Percentiles rank a stretch among this genome's conserved stretches.
Conservation (phyloP, 1,140 invertebrate species). For the Tribolium madens region DNA sequence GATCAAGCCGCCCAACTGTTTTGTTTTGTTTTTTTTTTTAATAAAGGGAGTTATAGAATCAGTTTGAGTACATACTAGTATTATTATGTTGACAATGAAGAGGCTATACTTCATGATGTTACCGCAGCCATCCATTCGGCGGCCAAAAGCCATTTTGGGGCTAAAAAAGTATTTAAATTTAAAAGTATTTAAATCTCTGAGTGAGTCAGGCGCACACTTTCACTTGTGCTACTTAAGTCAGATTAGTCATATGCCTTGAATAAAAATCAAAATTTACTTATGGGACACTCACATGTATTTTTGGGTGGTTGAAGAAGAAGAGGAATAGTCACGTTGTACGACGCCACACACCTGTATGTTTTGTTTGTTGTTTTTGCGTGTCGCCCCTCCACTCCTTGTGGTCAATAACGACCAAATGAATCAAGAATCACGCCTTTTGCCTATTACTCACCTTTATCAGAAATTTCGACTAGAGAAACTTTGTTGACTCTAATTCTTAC, state of each 20-base stretch:
- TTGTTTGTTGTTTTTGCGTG: slow-evolving; percentile 27
- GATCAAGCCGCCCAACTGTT: slow-evolving; percentile 81
- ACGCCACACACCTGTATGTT: slow-evolving; percentile 18
- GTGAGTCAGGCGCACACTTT: slow-evolving; percentile 15
- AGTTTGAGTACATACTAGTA: slow-evolving; percentile 80
- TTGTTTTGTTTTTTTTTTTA: slow-evolving; percentile 13
- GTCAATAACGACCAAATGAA: not conserved
- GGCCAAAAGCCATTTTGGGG: slow-evolving; percentile 55
- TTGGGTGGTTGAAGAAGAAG: not conserved
- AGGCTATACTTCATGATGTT: slow-evolving; percentile 86
- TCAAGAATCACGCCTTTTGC: not conserved
- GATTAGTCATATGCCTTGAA: not conserved
- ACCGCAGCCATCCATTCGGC: slow-evolving; percentile 79
- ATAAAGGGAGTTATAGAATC: no score
- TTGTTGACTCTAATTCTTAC: not conserved
- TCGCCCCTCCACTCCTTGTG: slow-evolving; percentile 5
- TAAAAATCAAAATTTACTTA: not conserved
- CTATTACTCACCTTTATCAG: no score
- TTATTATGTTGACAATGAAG: slow-evolving; percentile 86
- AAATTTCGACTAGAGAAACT: not conserved
- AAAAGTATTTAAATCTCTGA: slow-evolving; percentile 4
- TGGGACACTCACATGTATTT: not conserved
- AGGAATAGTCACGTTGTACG: slow-evolving; percentile 3
- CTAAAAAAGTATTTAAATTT: no score
- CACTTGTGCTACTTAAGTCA: slow-evolving; percentile 41